phyloP scores from a whole-genome alignment of 2,113 vertebrate species.

The Pipra filicauda region DNA sequence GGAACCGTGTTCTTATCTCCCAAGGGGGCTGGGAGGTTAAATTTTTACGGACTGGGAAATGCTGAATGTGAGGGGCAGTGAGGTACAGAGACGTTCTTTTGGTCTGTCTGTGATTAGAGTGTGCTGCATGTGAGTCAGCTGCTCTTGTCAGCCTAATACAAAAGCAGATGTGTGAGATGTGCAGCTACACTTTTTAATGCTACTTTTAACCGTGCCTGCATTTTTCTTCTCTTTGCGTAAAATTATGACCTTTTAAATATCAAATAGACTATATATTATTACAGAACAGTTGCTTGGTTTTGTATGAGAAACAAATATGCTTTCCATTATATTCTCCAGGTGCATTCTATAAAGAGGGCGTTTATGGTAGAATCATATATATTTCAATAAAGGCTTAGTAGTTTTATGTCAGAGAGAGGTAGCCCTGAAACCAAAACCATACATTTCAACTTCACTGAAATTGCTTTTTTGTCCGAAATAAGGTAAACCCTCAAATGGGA shows the following conservation, averaged over 20 bases:
- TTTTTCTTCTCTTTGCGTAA: slow-evolving; percentile 41
- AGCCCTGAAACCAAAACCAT: slow-evolving; percentile 55
- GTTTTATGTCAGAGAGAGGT: slow-evolving; percentile 57
- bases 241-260: slow-evolving; percentile 61
- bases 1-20: neutral
- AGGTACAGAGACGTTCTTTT: neutral
- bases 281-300: neutral
- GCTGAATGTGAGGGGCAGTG: neutral
- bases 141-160: neutral
- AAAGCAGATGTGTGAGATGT: slow-evolving; percentile 38
- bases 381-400: slow-evolving; percentile 68
- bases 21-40: neutral
- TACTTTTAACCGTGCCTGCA: neutral
- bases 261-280: slow-evolving; percentile 38
- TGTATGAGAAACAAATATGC: slow-evolving; percentile 25
- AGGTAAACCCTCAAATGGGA: slow-evolving; percentile 4
- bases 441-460: slow-evolving; percentile 30
- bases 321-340: slow-evolving; percentile 59
- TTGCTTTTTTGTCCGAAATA: slow-evolving; percentile 23
- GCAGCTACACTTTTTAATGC: neutral
- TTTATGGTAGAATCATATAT: slow-evolving; percentile 61
- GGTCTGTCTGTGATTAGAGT: neutral
- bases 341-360: slow-evolving; percentile 63
- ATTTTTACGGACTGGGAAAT: neutral
- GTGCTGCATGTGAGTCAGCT: neutral